Base-by-base conservation (phyloP, 92 coral and sea anemone species). In the Epizoanthus fatuus region DNA sequence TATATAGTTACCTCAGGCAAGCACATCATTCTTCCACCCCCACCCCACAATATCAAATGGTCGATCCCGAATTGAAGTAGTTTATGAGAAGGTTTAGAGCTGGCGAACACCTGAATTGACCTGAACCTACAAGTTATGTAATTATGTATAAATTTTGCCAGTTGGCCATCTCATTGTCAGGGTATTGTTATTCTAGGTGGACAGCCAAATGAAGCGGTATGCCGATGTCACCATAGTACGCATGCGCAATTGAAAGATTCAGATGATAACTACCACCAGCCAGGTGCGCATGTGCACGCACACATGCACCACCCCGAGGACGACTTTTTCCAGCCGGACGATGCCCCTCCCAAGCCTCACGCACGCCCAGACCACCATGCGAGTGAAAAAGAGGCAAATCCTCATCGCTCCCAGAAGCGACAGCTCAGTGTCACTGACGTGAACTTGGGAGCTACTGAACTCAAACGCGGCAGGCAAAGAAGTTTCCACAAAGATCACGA, bases 201-300 rank as follows among this genome's bases (percentile, higher is more conserved):
- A 13, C 82, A 73, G 15, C 20, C 77, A n/a, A 42, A 71, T 58
- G 84, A 83, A 63, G 88, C 59, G 47, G 84, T 57, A 39, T 88
- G 92, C 42, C 69, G 69, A 16, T 90, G 87, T 70, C 64, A 69
- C 44, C 95, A 95, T 25, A 85, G 66, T 42, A 82, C 57, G 53
- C 81, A 78, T 53, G 56, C 83, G 32, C 84, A 85, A 35, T 13
- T 29, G 29, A 20, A 54, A 56, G 42, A 71, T 67, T 53, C 56
- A 84, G 79, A 80, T 5, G 75, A 63, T n/a, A 74, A 42, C 47
- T 79, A 81, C 22, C 82, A 81, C 73, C 66, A 51, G 38, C 74
- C 72, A 14, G 86, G 80, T 39, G 87, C 79, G 17, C 81, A 87
- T 16, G 76, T 57, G 65, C 80, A 87, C 63, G 54, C 45, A 15